phyloP scores from a whole-genome alignment of 2,113 vertebrate species.

The Bothrops jararaca region DNA sequence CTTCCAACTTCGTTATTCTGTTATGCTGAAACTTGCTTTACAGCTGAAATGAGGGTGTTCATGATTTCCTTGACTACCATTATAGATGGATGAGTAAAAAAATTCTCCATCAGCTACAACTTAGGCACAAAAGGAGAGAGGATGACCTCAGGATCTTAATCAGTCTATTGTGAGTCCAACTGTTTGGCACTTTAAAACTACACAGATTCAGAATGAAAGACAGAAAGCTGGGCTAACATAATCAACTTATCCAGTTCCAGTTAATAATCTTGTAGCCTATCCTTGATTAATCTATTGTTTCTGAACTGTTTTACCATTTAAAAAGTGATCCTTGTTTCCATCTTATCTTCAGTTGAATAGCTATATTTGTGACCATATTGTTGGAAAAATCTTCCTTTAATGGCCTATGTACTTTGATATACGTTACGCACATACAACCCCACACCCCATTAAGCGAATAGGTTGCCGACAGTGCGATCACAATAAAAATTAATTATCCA shows the following conservation, averaged over 20 bases:
- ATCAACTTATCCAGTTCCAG: not conserved
- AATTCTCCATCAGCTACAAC: not conserved
- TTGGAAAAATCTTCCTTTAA: not conserved
- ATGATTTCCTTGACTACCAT: not conserved
- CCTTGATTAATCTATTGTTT: not conserved
- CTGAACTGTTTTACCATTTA: not conserved
- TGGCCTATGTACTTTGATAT: not conserved
- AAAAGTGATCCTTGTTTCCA: not conserved
- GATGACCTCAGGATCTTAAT: not conserved
- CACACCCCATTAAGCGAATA: not conserved
- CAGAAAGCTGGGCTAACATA: not conserved
- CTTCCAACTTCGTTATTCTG: not conserved
- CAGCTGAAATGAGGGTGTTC: not conserved
- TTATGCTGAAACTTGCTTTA: not conserved
- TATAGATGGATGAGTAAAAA: not conserved
- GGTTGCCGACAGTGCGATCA: not conserved
- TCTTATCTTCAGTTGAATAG: not conserved
- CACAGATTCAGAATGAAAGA: not conserved
- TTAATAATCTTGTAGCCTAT: not conserved
- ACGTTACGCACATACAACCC: not conserved
- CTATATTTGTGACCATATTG: not conserved
- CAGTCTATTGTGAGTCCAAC: not conserved
- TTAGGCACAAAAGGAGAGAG: not conserved
- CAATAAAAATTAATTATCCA: slow-evolving; percentile 5
- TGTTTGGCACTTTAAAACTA: not conserved